These are phyloP conservation scores for Glomeris maerens DNA, from an alignment of 1,140 invertebrate species.

Conservation along the genomic window DNA sequence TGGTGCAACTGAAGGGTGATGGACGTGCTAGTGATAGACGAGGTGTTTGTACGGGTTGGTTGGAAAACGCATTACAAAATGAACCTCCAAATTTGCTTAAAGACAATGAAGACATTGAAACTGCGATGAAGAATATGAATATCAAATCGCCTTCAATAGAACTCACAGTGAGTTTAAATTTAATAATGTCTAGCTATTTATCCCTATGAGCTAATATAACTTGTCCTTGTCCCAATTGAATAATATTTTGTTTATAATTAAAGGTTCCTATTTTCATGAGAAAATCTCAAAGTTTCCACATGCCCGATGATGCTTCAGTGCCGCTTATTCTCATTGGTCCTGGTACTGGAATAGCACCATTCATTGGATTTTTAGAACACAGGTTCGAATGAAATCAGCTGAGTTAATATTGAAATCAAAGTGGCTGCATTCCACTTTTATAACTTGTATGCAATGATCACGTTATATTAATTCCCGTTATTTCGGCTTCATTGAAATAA, in stretches of 20 bases:
- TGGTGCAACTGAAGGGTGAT: conserved; percentile 31
- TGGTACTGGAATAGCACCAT: conserved; percentile 71
- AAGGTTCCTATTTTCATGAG: conserved; percentile 46
- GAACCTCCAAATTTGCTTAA: background rate
- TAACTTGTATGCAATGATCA: background rate
- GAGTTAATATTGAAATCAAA: no score
- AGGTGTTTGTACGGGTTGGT: conserved; percentile 52
- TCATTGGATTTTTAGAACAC: conserved; percentile 39
- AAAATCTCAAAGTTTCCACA: conserved; percentile 41
- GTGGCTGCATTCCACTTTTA: background rate
- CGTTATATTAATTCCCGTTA: background rate
- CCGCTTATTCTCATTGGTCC: conserved; percentile 63
- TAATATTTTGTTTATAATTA: no score
- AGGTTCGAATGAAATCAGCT: conserved; percentile 23
- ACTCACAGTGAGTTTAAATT: no score
- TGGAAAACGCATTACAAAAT: conserved; percentile 26
- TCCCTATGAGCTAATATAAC: conserved; percentile 5
- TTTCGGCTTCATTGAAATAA: background rate
- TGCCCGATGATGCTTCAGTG: conserved; percentile 34
- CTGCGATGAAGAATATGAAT: background rate
- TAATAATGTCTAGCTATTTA: background rate
- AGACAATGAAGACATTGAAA: background rate
- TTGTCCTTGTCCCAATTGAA: conserved; percentile 11
- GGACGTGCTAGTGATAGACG: conserved; percentile 33
- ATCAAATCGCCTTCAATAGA: background rate